Conservation (phyloP, 2,888 invertebrate species). For the Epistrophe eligans region DNA sequence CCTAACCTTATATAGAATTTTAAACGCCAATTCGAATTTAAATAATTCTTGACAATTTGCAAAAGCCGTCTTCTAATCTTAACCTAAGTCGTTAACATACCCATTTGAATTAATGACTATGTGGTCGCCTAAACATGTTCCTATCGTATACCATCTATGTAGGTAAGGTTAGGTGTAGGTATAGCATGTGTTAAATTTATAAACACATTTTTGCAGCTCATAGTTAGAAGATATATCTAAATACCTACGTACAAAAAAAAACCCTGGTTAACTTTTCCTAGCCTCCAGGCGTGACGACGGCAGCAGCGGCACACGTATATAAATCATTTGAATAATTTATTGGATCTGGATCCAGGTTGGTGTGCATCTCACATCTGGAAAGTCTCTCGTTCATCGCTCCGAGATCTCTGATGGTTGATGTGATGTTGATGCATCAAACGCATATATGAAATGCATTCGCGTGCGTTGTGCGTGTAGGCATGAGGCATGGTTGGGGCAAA, state of each 20-base stretch:
- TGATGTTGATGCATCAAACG: constrained; percentile 46
- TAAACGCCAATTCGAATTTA: not conserved
- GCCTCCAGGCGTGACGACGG: constrained; percentile 68
- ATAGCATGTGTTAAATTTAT: constrained; percentile 11
- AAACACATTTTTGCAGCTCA: constrained; percentile 42
- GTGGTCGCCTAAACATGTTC: constrained; percentile 3
- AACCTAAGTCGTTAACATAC: constrained; percentile 6
- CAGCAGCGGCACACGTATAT: constrained; percentile 46
- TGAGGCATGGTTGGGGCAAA: constrained; percentile 41
- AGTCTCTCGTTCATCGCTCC: not conserved
- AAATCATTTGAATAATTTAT: constrained; percentile 75
- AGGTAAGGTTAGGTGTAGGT: no score
- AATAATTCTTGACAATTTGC: constrained; percentile 6
- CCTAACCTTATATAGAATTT: not conserved
- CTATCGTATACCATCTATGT: constrained; percentile 9
- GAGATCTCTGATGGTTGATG: not conserved
- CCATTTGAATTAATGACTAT: constrained; percentile 22
- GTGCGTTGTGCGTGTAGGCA: constrained; percentile 47
- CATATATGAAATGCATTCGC: constrained; percentile 61
- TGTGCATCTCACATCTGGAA: constrained; percentile 18
- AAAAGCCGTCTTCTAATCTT: constrained; percentile 12
- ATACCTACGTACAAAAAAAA: not conserved
- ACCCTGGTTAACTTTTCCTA: constrained; percentile 67
- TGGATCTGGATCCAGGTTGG: constrained; percentile 42
- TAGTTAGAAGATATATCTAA: constrained; percentile 17